A percentile compares a stretch with the other conserved stretches of the same genome.
Evolutionary conservation across 2,797 vertebrate species (phyloP).

Genomic region (Protonibea diacanthus): DNA sequence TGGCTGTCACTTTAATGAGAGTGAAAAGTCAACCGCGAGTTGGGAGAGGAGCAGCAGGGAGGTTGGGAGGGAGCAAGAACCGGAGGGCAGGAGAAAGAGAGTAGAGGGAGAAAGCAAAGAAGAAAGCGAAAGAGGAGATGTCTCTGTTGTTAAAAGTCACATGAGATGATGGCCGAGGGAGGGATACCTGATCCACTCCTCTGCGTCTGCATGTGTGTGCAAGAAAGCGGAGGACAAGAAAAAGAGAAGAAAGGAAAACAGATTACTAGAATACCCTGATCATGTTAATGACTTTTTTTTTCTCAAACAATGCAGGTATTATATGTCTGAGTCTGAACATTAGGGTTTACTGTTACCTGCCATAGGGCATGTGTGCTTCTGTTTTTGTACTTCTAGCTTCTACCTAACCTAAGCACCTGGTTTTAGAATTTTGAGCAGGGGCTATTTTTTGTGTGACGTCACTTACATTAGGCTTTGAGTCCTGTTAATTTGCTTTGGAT

Average conservation of each 20-base stretch:
- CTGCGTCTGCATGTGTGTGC: conserved; percentile 16
- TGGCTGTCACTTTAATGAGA: conserved; percentile 68
- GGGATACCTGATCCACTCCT: conserved; percentile 64
- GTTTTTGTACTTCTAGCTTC: neutral
- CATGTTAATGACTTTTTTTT: conserved; percentile 22
- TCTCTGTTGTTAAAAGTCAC: conserved; percentile 58
- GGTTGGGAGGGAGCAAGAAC: neutral
- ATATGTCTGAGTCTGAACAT: conserved; percentile 22
- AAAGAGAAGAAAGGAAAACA: conserved; percentile 23
- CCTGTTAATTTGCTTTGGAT: neutral
- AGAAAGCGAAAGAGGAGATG: conserved; percentile 26
- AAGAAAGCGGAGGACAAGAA: conserved; percentile 19
- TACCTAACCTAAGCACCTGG: neutral
- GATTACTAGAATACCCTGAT: conserved; percentile 23
- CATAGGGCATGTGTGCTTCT: conserved; percentile 5
- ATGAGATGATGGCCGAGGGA: conserved; percentile 52
- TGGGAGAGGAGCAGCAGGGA: conserved; percentile 11
- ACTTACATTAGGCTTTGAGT: neutral
- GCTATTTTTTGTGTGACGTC: neutral
- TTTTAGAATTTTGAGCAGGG: neutral
- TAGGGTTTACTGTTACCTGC: conserved; percentile 42
- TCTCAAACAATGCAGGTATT: conserved; percentile 39
- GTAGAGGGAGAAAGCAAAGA: neutral
- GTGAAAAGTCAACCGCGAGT: conserved; percentile 44
- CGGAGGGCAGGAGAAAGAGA: conserved; percentile 16